Conservation (phyloP, 1,140 invertebrate genomes). For the Drosophila lini region DNA sequence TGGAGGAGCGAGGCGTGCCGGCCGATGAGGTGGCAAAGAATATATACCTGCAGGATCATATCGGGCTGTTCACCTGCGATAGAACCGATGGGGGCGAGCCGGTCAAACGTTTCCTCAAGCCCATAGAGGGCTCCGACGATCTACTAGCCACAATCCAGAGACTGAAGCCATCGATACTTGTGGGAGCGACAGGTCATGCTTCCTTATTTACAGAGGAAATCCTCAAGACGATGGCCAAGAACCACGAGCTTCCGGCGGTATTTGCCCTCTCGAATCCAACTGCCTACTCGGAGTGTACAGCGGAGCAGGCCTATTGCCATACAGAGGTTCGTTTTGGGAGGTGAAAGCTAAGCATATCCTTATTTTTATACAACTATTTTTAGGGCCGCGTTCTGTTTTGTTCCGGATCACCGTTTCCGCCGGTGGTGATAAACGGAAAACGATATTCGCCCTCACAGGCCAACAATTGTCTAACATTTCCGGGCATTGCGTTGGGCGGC, state of each 20-base stretch:
- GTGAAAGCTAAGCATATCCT: too few relatives aligned
- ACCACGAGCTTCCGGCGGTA: slow-evolving; percentile 87
- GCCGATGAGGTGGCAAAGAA: slow-evolving; percentile 89
- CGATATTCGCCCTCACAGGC: slow-evolving; percentile 94
- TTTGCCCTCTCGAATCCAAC: slow-evolving; percentile 99
- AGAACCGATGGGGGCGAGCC: neutral
- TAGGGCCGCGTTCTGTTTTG: slow-evolving; percentile 87
- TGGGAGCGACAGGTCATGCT: slow-evolving; percentile 94
- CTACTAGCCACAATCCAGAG: neutral
- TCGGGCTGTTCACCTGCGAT: slow-evolving; percentile 84
- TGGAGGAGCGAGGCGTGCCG: slow-evolving; percentile 35
- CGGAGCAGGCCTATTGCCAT: slow-evolving; percentile 93
- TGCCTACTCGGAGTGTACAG: slow-evolving; percentile 97
- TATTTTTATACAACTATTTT: neutral
- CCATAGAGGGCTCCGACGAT: slow-evolving; percentile 84
- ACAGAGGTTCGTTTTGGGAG: slow-evolving; percentile 86
- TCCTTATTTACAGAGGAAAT: slow-evolving; percentile 94
- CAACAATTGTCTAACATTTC: slow-evolving; percentile 98
- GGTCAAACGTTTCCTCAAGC: slow-evolving; percentile 88
- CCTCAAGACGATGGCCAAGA: slow-evolving; percentile 90
- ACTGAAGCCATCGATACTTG: slow-evolving; percentile 85
- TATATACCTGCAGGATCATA: slow-evolving; percentile 90
- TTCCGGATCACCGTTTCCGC: slow-evolving; percentile 96
- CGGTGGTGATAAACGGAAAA: slow-evolving; percentile 91
- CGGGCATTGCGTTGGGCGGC: slow-evolving; percentile 94